Evolutionary conservation across 2,113 vertebrate genomes (phyloP).

Genomic region (Tenebrosternarchus preto): DNA sequence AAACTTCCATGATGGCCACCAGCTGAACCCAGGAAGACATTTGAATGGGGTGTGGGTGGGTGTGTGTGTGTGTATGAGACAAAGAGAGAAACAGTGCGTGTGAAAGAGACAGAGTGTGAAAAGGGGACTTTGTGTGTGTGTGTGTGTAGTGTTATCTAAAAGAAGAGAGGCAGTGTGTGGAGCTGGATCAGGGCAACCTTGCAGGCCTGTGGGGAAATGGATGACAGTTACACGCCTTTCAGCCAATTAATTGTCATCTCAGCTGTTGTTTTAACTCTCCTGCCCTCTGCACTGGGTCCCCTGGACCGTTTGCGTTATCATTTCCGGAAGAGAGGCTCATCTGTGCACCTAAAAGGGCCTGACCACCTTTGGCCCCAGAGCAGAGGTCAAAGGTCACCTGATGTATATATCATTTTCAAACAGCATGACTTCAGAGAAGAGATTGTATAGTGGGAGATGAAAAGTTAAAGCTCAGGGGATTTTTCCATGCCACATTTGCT

Average conservation of each 20-base stretch:
- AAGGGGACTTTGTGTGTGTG: neutral
- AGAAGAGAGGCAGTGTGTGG: constrained; percentile 54
- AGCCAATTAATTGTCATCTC: constrained; percentile 79
- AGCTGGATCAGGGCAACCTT: constrained; percentile 59
- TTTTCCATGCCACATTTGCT: constrained; percentile 68
- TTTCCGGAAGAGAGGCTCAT: constrained; percentile 76
- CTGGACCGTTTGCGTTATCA: constrained; percentile 76
- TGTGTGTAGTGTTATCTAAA: constrained; percentile 23
- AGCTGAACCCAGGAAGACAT: constrained; percentile 74
- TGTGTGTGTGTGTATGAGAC: constrained; percentile 18
- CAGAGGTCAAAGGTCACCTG: constrained; percentile 75
- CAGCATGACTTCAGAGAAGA: constrained; percentile 61
- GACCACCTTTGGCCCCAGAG: constrained; percentile 71
- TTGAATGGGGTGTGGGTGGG: constrained; percentile 59
- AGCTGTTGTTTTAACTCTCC: constrained; percentile 81
- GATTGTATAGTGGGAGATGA: constrained; percentile 34
- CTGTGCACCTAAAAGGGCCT: constrained; percentile 77
- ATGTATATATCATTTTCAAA: constrained; percentile 74
- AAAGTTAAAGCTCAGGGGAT: constrained; percentile 55
- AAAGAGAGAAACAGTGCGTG: too few relatives aligned
- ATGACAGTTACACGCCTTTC: constrained; percentile 77
- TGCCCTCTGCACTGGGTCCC: constrained; percentile 64
- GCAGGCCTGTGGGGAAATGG: constrained; percentile 69
- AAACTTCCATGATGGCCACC: constrained; percentile 66
- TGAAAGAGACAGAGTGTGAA: neutral